A percentile compares a stretch with the other conserved stretches of the same genome.
Evolutionary conservation across 2,888 invertebrate genomes (phyloP).

Genomic region (Xestia ashworthii): DNA sequence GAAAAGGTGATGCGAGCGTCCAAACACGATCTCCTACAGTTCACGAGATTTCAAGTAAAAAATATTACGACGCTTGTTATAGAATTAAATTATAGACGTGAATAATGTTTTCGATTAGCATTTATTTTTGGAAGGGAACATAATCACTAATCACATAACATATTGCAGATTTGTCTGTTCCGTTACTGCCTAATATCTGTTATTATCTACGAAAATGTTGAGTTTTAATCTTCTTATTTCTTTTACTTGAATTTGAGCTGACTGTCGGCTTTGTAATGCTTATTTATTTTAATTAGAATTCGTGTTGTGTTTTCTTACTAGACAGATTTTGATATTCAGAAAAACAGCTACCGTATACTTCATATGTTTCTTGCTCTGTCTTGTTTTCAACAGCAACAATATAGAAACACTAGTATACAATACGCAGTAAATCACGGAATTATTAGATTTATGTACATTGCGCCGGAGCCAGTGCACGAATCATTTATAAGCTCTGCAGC

Average conservation of each 20-base stretch:
- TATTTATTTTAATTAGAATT: slow-evolving; percentile 35
- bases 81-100: slow-evolving; percentile 50
- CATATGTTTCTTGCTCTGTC: neutral
- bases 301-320: neutral
- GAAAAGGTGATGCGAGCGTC: slow-evolving; percentile 75
- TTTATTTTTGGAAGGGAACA: slow-evolving; percentile 44
- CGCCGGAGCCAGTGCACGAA: slow-evolving; percentile 55
- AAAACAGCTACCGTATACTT: neutral
- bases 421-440: slow-evolving; percentile 57
- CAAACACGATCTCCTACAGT: slow-evolving; percentile 59
- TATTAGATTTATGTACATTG: slow-evolving; percentile 54
- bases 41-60: slow-evolving; percentile 64
- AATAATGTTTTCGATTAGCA: slow-evolving; percentile 52
- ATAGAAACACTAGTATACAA: slow-evolving; percentile 33
- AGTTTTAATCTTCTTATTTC: slow-evolving; percentile 39
- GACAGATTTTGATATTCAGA: slow-evolving; percentile 10
- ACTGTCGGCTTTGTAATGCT: slow-evolving; percentile 27
- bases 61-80: slow-evolving; percentile 55
- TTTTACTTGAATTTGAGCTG: slow-evolving; percentile 24
- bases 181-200: slow-evolving; percentile 45
- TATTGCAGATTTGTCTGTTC: slow-evolving; percentile 52
- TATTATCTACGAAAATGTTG: slow-evolving; percentile 43
- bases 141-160: slow-evolving; percentile 52
- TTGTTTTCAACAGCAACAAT: slow-evolving; percentile 35
- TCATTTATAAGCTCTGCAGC: slow-evolving; percentile 63